A percentile compares a stretch with the other conserved stretches of the same genome.
Evolutionary conservation across 2,888 invertebrate species (phyloP).

Genomic region (Amphiduros pacificus): DNA sequence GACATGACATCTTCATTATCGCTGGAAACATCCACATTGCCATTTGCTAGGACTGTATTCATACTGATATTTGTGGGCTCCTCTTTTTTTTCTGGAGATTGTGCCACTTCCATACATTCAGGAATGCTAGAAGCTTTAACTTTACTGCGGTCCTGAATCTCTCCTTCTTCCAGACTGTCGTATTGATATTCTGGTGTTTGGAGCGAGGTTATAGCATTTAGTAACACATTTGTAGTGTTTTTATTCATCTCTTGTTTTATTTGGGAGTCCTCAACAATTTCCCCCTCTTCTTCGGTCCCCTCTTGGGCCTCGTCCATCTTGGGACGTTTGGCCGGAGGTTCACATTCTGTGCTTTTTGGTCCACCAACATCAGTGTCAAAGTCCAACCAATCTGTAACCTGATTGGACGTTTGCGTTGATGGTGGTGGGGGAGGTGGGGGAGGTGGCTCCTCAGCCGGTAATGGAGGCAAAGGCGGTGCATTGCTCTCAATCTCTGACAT

Average conservation of each 20-base stretch:
- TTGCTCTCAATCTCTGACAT: background rate
- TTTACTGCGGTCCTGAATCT: background rate
- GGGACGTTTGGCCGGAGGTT: background rate
- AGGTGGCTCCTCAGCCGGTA: background rate
- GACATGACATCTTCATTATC: background rate
- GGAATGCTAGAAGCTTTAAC: background rate
- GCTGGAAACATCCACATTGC: background rate
- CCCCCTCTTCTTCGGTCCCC: slow-evolving; percentile 3
- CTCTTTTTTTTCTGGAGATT: background rate
- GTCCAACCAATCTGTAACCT: slow-evolving; percentile 37
- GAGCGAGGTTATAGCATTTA: no score
- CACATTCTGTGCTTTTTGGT: background rate
- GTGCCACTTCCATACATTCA: background rate
- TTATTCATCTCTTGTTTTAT: background rate
- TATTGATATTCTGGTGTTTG: no score
- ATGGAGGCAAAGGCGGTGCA: slow-evolving; percentile 4
- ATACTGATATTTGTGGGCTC: no score
- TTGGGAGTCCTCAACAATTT: background rate
- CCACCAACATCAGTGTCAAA: slow-evolving; percentile 42
- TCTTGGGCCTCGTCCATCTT: background rate
- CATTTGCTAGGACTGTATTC: background rate
- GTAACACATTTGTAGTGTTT: no score
- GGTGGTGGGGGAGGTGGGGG: slow-evolving; percentile 30
- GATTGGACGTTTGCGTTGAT: slow-evolving; percentile 44
- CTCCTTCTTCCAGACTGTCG: slow-evolving; percentile 4